phyloP scores from a whole-genome alignment of 2,113 vertebrate genomes.

The Macquaria ambigua region DNA sequence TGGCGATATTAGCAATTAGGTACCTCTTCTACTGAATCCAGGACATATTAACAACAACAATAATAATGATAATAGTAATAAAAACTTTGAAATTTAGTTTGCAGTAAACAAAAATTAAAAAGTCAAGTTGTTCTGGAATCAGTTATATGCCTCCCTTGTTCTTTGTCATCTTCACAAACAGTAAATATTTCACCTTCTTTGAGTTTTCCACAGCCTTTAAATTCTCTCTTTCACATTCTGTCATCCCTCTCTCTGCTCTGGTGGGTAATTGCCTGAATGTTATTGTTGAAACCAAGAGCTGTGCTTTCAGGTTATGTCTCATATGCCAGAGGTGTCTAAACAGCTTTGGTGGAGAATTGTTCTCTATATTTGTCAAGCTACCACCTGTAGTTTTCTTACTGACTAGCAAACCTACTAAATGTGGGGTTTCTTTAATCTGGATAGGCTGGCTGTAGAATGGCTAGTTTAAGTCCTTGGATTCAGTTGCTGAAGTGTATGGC shows the following conservation, averaged over 20 bases:
- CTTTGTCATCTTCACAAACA: conserved; percentile 6
- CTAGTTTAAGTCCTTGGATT: neutral
- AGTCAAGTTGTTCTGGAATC: neutral
- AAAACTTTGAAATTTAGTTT: neutral
- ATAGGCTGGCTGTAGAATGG: neutral
- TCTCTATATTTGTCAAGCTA: neutral
- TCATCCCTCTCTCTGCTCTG: conserved; percentile 1
- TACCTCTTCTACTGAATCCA: too few species aligned
- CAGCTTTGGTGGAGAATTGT: neutral
- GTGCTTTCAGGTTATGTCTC: conserved; percentile 17
- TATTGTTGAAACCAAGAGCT: conserved; percentile 22
- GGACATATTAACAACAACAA: neutral
- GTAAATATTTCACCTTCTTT: conserved; percentile 14
- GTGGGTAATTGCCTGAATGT: conserved; percentile 27
- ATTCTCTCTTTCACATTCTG: conserved; percentile 7
- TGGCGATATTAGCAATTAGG: too few species aligned
- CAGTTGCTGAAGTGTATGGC: neutral
- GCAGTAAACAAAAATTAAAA: neutral
- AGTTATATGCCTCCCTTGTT: conserved; percentile 2
- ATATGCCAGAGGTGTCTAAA: conserved; percentile 9
- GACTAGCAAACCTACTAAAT: neutral
- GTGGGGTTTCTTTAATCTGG: neutral
- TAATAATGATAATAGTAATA: neutral
- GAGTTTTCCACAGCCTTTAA: conserved; percentile 5
- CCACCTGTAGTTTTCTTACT: neutral